A percentile compares a stretch with the other conserved stretches of the same genome.
Conservation (phyloP, 2,113 vertebrate genomes). For the Redunca redunca region DNA sequence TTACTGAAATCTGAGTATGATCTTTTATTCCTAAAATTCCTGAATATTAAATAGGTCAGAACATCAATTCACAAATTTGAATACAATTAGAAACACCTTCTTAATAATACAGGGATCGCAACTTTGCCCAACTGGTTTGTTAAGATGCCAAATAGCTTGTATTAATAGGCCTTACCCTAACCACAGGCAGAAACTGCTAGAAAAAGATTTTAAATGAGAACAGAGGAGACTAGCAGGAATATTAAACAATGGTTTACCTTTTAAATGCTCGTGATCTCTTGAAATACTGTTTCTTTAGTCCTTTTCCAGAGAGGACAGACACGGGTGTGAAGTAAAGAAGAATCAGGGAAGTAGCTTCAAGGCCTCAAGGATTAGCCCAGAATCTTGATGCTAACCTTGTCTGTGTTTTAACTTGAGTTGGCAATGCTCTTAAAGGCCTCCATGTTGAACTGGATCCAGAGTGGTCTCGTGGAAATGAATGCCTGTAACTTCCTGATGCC, state of each 20-base stretch:
- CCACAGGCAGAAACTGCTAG: not conserved
- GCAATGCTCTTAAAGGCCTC: not conserved
- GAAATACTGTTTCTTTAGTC: constrained; percentile 16
- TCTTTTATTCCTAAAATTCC: constrained; percentile 22
- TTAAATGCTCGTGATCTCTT: not conserved
- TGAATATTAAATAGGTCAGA: constrained; percentile 14
- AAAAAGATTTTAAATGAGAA: constrained; percentile 27
- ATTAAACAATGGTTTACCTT: constrained; percentile 57
- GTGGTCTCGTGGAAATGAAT: not conserved
- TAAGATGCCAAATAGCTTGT: not conserved
- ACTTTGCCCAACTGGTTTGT: constrained; percentile 12
- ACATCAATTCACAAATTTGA: constrained; percentile 6
- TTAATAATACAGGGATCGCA: not conserved
- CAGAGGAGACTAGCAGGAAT: constrained; percentile 3
- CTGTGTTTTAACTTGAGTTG: not conserved
- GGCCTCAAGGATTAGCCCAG: not conserved
- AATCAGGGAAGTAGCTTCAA: not conserved
- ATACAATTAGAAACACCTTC: not conserved
- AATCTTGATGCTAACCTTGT: not conserved
- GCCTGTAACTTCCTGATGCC: constrained; percentile 41
- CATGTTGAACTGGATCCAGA: not conserved
- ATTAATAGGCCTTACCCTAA: not conserved
- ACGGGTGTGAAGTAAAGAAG: not conserved
- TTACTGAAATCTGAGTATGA: not conserved
- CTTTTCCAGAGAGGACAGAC: not conserved